Evolutionary conservation across 92 coral and sea anemone genomes (phyloP).

Genomic region (Epizoanthus illoricatus): DNA sequence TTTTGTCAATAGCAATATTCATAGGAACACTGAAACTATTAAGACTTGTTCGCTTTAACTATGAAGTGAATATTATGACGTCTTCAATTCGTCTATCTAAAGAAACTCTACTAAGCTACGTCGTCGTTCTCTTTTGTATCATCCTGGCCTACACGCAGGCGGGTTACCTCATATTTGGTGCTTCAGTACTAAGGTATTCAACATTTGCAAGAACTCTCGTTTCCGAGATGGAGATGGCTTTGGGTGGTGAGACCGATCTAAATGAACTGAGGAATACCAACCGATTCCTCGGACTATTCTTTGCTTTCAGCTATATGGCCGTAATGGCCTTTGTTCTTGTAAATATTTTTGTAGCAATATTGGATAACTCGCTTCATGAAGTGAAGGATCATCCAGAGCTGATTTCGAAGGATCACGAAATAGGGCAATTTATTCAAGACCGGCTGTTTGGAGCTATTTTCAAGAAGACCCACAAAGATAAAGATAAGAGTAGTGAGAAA

Average conservation of each 20-base stretch:
- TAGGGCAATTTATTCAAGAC: conserved; percentile 69
- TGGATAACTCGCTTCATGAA: conserved; percentile 61
- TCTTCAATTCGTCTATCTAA: conserved; percentile 58
- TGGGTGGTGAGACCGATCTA: conserved; percentile 55
- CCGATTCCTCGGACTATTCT: conserved; percentile 60
- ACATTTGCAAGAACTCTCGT: conserved; percentile 50
- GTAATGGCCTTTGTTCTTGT: conserved; percentile 62
- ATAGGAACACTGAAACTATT: conserved; percentile 65
- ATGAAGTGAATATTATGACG: conserved; percentile 58
- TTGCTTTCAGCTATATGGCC: conserved; percentile 56
- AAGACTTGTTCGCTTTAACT: conserved; percentile 75
- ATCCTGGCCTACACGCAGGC: conserved; percentile 58
- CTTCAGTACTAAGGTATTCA: conserved; percentile 43
- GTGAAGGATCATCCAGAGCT: conserved; percentile 55
- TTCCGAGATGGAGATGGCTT: conserved; percentile 60
- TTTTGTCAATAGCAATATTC: conserved; percentile 64
- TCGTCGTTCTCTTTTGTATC: conserved; percentile 50
- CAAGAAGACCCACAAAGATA: too few species aligned
- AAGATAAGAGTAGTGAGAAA: too few species aligned
- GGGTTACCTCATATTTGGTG: conserved; percentile 53
- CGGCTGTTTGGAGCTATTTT: conserved; percentile 49
- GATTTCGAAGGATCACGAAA: conserved; percentile 58
- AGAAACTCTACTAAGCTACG: conserved; percentile 56
- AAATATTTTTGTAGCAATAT: conserved; percentile 75
- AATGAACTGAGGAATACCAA: conserved; percentile 40